Evolutionary conservation across 30 jellyfish, hydroid and myxozoan genomes (phyloP).

Genomic region (Haliclystus octoradiatus): DNA sequence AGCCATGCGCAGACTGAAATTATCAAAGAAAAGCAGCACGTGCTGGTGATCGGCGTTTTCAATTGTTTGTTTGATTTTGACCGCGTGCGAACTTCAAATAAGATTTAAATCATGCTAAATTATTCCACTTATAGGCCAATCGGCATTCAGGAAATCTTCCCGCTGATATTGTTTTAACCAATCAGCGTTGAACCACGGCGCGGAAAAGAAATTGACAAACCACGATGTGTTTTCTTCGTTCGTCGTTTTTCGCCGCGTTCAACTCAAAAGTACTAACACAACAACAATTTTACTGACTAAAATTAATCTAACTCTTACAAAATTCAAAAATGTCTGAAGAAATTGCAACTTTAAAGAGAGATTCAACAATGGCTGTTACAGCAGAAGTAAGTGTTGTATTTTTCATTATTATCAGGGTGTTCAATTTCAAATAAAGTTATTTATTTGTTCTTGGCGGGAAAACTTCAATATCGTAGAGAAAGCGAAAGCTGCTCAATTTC

Average conservation of each 20-base stretch:
- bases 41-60: background rate
- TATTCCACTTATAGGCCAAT: background rate
- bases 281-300: no score
- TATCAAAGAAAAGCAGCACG: background rate
- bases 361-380: conserved; percentile 53
- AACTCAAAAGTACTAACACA: no score
- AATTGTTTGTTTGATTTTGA: background rate
- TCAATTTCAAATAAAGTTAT: no score
- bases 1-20: no score
- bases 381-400: conserved; percentile 47
- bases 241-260: no score
- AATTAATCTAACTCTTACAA: no score
- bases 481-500: no score
- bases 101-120: background rate
- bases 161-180: background rate
- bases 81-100: background rate
- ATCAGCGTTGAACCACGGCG: background rate
- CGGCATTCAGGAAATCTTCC: background rate
- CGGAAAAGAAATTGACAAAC: no score
- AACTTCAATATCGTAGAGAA: no score
- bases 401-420: background rate
- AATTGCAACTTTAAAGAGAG: conserved; percentile 33
- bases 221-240: no score
- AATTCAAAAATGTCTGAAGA: background rate
- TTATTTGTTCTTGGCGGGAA: no score